These are phyloP conservation scores for Smutsia temminckii DNA, from an alignment of 2,797 vertebrate genomes.

Conservation along the genomic window DNA sequence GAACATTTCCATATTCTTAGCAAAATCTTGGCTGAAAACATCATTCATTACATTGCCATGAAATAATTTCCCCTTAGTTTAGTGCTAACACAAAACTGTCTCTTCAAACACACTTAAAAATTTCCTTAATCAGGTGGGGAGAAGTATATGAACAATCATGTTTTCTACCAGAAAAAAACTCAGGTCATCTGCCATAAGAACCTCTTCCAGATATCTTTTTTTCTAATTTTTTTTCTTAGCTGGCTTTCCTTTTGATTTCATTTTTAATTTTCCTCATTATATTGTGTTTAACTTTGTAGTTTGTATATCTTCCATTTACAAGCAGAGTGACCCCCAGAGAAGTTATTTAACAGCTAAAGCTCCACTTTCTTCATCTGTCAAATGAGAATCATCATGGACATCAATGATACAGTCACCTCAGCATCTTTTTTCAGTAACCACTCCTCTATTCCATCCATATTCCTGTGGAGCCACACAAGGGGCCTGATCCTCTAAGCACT, in stretches of 20 bases:
- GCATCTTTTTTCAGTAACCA: background rate
- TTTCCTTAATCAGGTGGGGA: background rate
- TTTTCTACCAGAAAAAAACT: constrained; percentile 35
- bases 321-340: background rate
- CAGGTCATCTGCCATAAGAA: background rate
- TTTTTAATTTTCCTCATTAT: background rate
- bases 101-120: constrained; percentile 37
- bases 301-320: background rate
- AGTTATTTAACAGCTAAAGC: background rate
- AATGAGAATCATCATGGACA: background rate
- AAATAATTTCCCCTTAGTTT: constrained; percentile 34
- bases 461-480: background rate
- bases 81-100: background rate
- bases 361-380: background rate
- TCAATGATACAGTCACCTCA: background rate
- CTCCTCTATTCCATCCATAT: background rate
- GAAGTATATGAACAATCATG: background rate
- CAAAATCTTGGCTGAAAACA: constrained; percentile 33
- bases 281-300: constrained; percentile 10
- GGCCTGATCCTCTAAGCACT: background rate
- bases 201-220: background rate
- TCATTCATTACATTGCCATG: background rate
- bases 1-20: constrained; percentile 9
- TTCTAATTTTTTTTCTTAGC: background rate
- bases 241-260: background rate